Conservation (phyloP, 2,888 invertebrate species). For the Acleris holmiana region DNA sequence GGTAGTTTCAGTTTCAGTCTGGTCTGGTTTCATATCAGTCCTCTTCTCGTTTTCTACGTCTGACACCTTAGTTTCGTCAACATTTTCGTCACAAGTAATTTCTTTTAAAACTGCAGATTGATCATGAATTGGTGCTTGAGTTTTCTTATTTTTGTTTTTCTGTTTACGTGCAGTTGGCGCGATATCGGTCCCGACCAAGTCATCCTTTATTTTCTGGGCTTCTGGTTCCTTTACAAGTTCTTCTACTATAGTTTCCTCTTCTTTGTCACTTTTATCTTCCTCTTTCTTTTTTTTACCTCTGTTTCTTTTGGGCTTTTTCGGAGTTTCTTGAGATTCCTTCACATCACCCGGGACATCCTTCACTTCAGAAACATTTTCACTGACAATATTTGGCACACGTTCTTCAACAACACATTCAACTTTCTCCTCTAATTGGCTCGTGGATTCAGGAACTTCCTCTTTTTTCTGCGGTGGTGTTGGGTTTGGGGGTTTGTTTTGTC, state of each 20-base stretch:
- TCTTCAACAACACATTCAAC: conserved; percentile 48
- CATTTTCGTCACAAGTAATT: conserved; percentile 26
- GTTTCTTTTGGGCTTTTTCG: conserved; percentile 78
- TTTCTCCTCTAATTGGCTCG: conserved; percentile 24
- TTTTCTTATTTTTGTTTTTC: conserved; percentile 69
- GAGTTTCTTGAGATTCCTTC: conserved; percentile 50
- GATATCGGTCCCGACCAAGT: conserved; percentile 38
- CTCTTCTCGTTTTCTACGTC: conserved; percentile 19
- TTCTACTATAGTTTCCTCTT: conserved; percentile 36
- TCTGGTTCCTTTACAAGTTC: conserved; percentile 22
- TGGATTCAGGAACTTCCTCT: conserved; percentile 36
- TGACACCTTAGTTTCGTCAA: conserved; percentile 1
- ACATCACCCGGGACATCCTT: conserved; percentile 33
- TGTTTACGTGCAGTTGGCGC: conserved; percentile 66
- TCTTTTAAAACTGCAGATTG: conserved; percentile 34
- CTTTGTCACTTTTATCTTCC: conserved; percentile 44
- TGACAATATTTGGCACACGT: conserved; percentile 51
- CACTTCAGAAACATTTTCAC: conserved; percentile 43
- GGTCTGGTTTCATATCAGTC: no score
- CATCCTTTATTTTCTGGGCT: conserved; percentile 35
- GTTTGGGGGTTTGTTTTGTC: conserved; percentile 53
- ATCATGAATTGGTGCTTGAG: conserved; percentile 28
- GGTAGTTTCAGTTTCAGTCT: conserved; percentile 47
- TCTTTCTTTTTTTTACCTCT: conserved; percentile 72
- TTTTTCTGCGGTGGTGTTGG: conserved; percentile 49